Percentiles rank a stretch among this genome's conserved stretches.
Evolutionary conservation across 1,140 invertebrate genomes (phyloP).

Genomic region (Linepithema humile): DNA sequence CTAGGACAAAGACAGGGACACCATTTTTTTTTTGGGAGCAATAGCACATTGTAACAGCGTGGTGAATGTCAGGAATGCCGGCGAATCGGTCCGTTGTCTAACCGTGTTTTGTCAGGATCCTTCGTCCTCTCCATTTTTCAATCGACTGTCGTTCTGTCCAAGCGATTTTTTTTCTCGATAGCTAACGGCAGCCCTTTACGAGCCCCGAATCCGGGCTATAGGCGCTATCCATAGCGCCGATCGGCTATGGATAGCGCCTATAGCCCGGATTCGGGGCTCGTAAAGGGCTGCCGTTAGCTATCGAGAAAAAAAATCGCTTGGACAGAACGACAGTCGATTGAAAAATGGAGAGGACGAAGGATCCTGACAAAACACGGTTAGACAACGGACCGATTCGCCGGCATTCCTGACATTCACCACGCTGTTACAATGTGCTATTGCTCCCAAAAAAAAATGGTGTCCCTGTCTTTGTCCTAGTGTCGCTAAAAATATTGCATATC

Average conservation of each 20-base stretch:
- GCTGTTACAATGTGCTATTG: conserved; percentile 37
- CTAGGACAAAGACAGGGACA: background rate
- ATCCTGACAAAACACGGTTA: conserved; percentile 30
- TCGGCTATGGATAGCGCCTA: conserved; percentile 52
- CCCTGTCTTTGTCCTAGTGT: background rate
- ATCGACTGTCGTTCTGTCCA: conserved; percentile 30
- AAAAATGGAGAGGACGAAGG: conserved; percentile 51
- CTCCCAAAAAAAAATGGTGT: background rate
- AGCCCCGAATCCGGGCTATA: conserved; percentile 32
- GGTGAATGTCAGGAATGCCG: conserved; percentile 15
- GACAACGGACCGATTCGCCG: conserved; percentile 36
- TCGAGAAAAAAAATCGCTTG: conserved; percentile 14
- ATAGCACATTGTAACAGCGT: conserved; percentile 35
- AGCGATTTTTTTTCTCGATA: conserved; percentile 7
- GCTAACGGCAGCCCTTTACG: conserved; percentile 10
- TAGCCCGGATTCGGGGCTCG: conserved; percentile 24
- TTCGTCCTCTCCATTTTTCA: conserved; percentile 56
- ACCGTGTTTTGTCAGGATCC: conserved; percentile 20
- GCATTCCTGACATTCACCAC: conserved; percentile 15
- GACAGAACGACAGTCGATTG: conserved; percentile 39
- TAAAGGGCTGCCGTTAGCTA: conserved; percentile 6
- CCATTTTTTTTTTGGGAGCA: background rate
- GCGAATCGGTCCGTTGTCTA: conserved; percentile 44
- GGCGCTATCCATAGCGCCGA: conserved; percentile 47
- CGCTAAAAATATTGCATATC: background rate